Base-by-base conservation (phyloP, 2,888 invertebrate species). In the Stenodema calcarata region DNA sequence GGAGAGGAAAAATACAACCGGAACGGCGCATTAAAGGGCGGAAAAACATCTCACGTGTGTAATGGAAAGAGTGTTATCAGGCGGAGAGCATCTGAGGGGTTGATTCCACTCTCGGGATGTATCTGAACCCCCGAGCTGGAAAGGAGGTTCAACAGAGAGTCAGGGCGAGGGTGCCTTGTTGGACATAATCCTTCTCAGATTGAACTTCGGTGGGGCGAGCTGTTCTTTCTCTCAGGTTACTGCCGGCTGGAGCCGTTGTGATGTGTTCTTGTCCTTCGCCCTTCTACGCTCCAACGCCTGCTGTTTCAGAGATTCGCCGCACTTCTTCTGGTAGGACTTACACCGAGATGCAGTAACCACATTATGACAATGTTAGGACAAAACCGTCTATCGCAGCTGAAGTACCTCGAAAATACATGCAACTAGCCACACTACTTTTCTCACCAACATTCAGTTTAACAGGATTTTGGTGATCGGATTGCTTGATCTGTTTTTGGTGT, bases 171-270 rank as follows among this genome's bases (percentile, higher is more conserved):
- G 78, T 11, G 41, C 44, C 44, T 18, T 18, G 70, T 70, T 23
- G 78, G 78, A 78, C 78, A 27, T 78, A 78, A 78, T 78, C 78
- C 78, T 78, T 42, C 41, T 23, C 18, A 78, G 78, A 78, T 78
- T 78, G 78, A 23, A 78, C 78, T 44, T 27, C 42, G 41, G 23
- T 7, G 7, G 62, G 23, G 78, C 27, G 6, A 23, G 78, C 18
- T 23, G 27, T 78, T 78, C 78, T 78, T 78, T 78, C 35, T 35
- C 35, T 16, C 14, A 41, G n/a, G 73, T 73, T 41, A 73, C 35
- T 73, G 73, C 73, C 35, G 16, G 7, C 73, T 62, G 62, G 73
- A 14, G 73, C 35, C 14, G 30, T 42, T 78, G 9, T 62, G 62
- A 62, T 47, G 47, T 62, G 62, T 62, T 27, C 62, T 18, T 23